These are phyloP conservation scores for Drosophila kurseongensis DNA, from an alignment of 1,140 invertebrate genomes.

Conservation along the genomic window DNA sequence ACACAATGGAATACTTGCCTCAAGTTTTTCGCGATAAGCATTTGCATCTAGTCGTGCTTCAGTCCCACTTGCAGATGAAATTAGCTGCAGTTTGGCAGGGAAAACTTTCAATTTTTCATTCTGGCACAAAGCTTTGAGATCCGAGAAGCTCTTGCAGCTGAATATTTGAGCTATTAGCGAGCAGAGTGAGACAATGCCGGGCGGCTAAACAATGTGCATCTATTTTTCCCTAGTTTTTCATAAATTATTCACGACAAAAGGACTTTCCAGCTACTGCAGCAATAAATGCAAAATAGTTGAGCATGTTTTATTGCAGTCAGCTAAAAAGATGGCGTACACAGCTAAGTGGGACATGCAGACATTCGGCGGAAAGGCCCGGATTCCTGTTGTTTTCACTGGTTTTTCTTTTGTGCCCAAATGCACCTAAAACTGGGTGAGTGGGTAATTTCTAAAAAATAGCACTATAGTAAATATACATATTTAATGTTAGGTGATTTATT, in stretches of 20 bases:
- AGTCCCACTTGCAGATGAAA: constrained; percentile 48
- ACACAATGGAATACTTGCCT: constrained; percentile 40
- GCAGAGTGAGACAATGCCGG: constrained; percentile 43
- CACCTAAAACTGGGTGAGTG: constrained; percentile 18
- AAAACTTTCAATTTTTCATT: constrained; percentile 57
- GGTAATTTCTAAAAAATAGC: background rate
- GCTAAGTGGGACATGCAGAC: constrained; percentile 23
- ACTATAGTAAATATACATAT: background rate
- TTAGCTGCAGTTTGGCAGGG: constrained; percentile 49
- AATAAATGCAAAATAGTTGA: constrained; percentile 60
- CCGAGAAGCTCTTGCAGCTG: constrained; percentile 26
- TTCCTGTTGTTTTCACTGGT: constrained; percentile 24
- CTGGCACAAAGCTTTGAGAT: constrained; percentile 39
- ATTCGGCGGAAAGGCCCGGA: constrained; percentile 26
- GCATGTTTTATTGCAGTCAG: constrained; percentile 54
- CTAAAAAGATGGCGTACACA: constrained; percentile 52
- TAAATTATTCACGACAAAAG: constrained; percentile 75
- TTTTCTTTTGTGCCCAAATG: constrained; percentile 21
- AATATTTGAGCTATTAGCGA: constrained; percentile 66
- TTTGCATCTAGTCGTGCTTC: constrained; percentile 28
- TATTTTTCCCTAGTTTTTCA: constrained; percentile 52
- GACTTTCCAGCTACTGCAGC: constrained; percentile 35
- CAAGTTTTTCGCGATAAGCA: constrained; percentile 49
- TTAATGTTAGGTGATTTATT: too few relatives aligned
- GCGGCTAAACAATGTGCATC: constrained; percentile 56